Evolutionary conservation across 2,888 invertebrate genomes (phyloP).

Genomic region (Sminthurides aquaticus): DNA sequence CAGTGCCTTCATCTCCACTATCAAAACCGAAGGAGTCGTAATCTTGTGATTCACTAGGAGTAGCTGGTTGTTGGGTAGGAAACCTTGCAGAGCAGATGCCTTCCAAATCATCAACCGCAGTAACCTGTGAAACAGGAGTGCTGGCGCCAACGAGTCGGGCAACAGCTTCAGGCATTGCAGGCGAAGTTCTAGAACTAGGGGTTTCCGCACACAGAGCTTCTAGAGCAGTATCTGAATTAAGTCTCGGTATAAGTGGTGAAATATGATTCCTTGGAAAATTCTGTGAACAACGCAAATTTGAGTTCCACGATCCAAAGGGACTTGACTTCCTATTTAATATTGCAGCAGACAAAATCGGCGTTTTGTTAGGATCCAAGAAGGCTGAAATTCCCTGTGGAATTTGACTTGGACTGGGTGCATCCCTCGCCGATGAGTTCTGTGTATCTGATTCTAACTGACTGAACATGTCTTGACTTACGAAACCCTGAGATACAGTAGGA

Average conservation of each 20-base stretch:
- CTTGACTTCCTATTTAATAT: constrained; percentile 11
- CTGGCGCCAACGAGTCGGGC: constrained; percentile 15
- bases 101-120: constrained; percentile 19
- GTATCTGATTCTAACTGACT: constrained; percentile 17
- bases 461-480: constrained; percentile 18
- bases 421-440: no score
- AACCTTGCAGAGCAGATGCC: constrained; percentile 55
- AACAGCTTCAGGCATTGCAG: constrained; percentile 13
- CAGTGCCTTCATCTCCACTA: constrained; percentile 27
- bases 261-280: not conserved
- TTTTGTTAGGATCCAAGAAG: constrained; percentile 23
- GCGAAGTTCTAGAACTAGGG: not conserved
- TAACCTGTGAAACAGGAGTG: not conserved
- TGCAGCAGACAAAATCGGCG: constrained; percentile 12
- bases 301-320: constrained; percentile 18
- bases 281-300: not conserved
- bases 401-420: not conserved
- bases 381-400: not conserved
- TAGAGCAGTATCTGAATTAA: constrained; percentile 23
- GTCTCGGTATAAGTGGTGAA: constrained; percentile 17
- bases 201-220: constrained; percentile 13
- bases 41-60: constrained; percentile 34
- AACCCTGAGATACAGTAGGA: not conserved
- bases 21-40: constrained; percentile 32
- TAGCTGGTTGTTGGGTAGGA: constrained; percentile 47